These are phyloP conservation scores for Trichopria drosophilae DNA, from an alignment of 2,888 invertebrate genomes.

Conservation along the genomic window DNA sequence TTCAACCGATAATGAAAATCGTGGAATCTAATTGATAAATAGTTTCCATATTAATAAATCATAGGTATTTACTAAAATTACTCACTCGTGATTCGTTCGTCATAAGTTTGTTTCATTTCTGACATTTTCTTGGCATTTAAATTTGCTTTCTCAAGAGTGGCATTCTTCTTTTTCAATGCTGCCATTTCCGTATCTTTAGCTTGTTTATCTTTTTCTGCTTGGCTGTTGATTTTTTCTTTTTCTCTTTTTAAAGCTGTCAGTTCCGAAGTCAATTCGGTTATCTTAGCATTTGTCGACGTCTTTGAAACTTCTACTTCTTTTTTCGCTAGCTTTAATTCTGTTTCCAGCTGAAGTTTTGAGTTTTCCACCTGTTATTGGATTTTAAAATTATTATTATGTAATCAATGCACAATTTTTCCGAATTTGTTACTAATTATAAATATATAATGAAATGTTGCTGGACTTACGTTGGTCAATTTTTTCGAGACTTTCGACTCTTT, in stretches of 20 bases:
- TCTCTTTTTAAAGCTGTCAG: conserved; percentile 63
- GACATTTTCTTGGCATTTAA: conserved; percentile 67
- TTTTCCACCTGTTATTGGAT: conserved; percentile 63
- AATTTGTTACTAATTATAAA: conserved; percentile 60
- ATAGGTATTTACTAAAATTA: conserved; percentile 34
- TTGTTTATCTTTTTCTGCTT: conserved; percentile 74
- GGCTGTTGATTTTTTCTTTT: conserved; percentile 68
- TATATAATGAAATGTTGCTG: conserved; percentile 13
- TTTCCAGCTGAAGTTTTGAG: conserved; percentile 61
- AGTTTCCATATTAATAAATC: conserved; percentile 3
- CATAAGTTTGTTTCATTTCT: conserved; percentile 70
- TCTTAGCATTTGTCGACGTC: conserved; percentile 57
- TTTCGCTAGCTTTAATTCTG: conserved; percentile 65
- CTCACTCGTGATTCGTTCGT: conserved; percentile 71
- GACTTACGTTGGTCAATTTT: conserved; percentile 48
- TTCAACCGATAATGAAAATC: background rate
- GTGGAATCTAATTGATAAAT: background rate
- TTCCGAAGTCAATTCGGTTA: conserved; percentile 61
- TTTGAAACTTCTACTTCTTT: conserved; percentile 63
- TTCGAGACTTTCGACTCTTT: conserved; percentile 50
- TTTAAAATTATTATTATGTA: conserved; percentile 15
- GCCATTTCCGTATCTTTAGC: conserved; percentile 78
- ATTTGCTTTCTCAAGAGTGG: conserved; percentile 67
- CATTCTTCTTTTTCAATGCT: conserved; percentile 74
- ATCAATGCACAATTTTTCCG: conserved; percentile 35